Conservation (phyloP, 37 sponge, comb jelly and placozoan species). For the Geodia barretti region DNA sequence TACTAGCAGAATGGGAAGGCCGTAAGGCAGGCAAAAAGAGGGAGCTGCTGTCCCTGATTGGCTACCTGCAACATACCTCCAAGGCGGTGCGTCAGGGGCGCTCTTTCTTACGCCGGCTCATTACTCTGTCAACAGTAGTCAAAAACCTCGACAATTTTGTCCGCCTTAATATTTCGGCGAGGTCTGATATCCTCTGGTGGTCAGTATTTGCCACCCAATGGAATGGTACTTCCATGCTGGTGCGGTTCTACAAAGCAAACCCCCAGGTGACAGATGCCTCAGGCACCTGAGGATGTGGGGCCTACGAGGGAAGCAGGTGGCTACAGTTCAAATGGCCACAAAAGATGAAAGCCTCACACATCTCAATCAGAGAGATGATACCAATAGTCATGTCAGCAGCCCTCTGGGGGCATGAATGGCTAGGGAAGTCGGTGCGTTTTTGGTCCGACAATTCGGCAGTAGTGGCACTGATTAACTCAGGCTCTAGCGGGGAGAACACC, state of each 20-base stretch:
- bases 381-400: constrained; percentile 3
- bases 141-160: neutral
- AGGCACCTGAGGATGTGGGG: constrained; percentile 5
- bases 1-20: neutral
- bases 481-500: neutral
- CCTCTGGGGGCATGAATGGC: constrained; percentile 27
- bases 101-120: constrained; percentile 7
- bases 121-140: neutral
- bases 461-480: constrained; percentile 24
- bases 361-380: constrained; percentile 9
- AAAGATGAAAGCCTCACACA: neutral
- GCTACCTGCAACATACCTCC: neutral
- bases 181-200: constrained; percentile 17
- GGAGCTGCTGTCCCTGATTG: constrained; percentile 5
- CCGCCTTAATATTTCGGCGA: neutral
- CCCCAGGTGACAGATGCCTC: constrained; percentile 1
- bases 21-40: no score
- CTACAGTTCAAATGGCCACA: constrained; percentile 3
- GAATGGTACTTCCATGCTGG: constrained; percentile 5
- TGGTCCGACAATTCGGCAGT: constrained; percentile 24
- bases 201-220: neutral
- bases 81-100: constrained; percentile 3
- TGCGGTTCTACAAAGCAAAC: neutral
- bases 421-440: no score
- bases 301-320: neutral